These are phyloP conservation scores for Verasper variegatus DNA, from an alignment of 2,113 vertebrate genomes.

Conservation along the genomic window DNA sequence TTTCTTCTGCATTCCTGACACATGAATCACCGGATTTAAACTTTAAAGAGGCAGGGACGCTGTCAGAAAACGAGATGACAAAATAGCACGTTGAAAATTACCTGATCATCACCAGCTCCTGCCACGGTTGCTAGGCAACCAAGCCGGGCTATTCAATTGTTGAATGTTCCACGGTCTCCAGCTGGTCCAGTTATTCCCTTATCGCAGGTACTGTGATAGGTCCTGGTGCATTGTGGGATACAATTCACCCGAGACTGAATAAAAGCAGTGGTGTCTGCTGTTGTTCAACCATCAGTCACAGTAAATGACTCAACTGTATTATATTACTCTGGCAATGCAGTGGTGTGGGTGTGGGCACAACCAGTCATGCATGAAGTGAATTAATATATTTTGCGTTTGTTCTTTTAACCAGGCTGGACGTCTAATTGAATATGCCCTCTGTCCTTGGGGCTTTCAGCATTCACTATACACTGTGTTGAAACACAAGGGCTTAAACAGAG, in stretches of 20 bases:
- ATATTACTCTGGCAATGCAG: slow-evolving; percentile 63
- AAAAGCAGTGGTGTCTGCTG: slow-evolving; percentile 75
- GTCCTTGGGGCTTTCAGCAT: slow-evolving; percentile 17
- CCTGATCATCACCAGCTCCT: slow-evolving; percentile 82
- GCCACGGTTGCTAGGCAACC: slow-evolving; percentile 89
- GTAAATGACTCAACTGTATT: slow-evolving; percentile 67
- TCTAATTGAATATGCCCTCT: slow-evolving; percentile 57
- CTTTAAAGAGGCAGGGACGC: slow-evolving; percentile 22
- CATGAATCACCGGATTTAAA: slow-evolving; percentile 9
- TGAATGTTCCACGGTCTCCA: slow-evolving; percentile 59
- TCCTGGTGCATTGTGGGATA: slow-evolving; percentile 77
- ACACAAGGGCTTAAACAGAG: neutral
- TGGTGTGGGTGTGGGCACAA: slow-evolving; percentile 24
- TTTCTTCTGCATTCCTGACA: neutral
- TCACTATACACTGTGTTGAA: slow-evolving; percentile 22
- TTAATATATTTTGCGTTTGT: slow-evolving; percentile 31
- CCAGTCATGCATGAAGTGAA: slow-evolving; percentile 22
- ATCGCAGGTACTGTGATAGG: slow-evolving; percentile 84
- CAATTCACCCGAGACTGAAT: slow-evolving; percentile 67
- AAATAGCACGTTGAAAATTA: slow-evolving; percentile 84
- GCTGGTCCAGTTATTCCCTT: slow-evolving; percentile 79
- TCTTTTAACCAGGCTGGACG: slow-evolving; percentile 29
- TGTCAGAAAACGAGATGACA: slow-evolving; percentile 52
- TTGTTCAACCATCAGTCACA: slow-evolving; percentile 69
- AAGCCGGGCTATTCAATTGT: slow-evolving; percentile 70